Evolutionary conservation across 1,140 invertebrate species (phyloP).

Genomic region (Halictus rubicundus): DNA sequence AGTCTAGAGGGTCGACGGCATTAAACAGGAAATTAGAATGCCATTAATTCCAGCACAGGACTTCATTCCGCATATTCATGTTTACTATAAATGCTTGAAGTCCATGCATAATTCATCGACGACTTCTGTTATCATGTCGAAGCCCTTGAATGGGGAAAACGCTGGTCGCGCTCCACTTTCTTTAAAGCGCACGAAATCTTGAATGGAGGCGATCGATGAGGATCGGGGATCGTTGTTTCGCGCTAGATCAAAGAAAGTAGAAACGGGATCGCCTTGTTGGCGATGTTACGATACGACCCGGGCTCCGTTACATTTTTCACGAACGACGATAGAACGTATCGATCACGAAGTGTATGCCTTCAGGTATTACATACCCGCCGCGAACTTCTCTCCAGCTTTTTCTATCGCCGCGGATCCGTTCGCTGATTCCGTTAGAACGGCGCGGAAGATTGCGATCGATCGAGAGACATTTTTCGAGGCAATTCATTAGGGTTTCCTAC

Average conservation of each 20-base stretch:
- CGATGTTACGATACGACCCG: conserved; percentile 20
- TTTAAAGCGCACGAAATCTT: too few relatives aligned
- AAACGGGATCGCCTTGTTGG: not conserved
- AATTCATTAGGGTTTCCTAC: not conserved
- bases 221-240: not conserved
- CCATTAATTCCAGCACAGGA: too few relatives aligned
- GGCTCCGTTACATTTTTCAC: conserved; percentile 55
- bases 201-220: not conserved
- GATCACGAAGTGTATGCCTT: conserved; percentile 15
- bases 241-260: conserved; percentile 7
- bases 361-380: conserved; percentile 11
- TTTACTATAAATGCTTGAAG: too few relatives aligned
- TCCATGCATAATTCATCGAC: too few relatives aligned
- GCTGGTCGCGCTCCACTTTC: not conserved
- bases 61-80: too few relatives aligned
- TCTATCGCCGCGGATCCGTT: not conserved
- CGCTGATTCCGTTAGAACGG: conserved; percentile 9
- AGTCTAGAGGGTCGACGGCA: too few relatives aligned
- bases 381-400: not conserved
- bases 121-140: too few relatives aligned
- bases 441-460: not conserved
- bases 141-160: too few relatives aligned
- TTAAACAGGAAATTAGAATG: too few relatives aligned
- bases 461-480: not conserved
- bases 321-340: conserved; percentile 39